Conservation (phyloP, 1,140 invertebrate genomes). For the Phthorimaea operculella region DNA sequence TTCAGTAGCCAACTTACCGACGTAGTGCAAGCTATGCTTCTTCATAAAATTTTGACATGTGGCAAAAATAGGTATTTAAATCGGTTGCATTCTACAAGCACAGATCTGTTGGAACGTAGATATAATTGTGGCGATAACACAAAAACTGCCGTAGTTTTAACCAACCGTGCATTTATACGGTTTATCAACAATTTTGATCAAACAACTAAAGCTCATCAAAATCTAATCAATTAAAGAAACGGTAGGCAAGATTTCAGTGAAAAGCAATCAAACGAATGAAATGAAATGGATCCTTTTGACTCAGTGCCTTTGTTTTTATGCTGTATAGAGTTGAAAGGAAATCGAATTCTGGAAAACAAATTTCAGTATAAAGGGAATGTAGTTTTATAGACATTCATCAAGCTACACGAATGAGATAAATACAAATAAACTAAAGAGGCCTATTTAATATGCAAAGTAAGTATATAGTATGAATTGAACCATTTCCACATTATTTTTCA, state of each 20-base stretch:
- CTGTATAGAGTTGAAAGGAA: background rate
- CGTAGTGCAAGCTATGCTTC: too few species aligned
- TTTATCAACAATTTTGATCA: background rate
- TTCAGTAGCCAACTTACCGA: too few species aligned
- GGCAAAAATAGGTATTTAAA: too few species aligned
- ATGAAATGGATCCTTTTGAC: constrained; percentile 3
- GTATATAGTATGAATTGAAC: too few species aligned
- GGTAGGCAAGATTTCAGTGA: background rate
- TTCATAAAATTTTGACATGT: too few species aligned
- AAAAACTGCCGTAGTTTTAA: too few species aligned
- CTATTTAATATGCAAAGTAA: too few species aligned
- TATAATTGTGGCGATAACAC: too few species aligned
- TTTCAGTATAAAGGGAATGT: background rate
- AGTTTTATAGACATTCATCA: background rate
- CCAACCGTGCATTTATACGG: too few species aligned
- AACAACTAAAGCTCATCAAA: background rate
- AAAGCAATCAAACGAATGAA: background rate
- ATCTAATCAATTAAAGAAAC: constrained; percentile 8
- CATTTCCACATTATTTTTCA: too few species aligned
- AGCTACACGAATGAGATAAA: background rate
- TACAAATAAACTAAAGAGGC: background rate
- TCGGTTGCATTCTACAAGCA: too few species aligned
- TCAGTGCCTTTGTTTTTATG: background rate
- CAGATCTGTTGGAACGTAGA: too few species aligned
- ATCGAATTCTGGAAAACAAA: background rate